phyloP scores from a whole-genome alignment of 2,888 invertebrate genomes.

The Chloromyia formosa region DNA sequence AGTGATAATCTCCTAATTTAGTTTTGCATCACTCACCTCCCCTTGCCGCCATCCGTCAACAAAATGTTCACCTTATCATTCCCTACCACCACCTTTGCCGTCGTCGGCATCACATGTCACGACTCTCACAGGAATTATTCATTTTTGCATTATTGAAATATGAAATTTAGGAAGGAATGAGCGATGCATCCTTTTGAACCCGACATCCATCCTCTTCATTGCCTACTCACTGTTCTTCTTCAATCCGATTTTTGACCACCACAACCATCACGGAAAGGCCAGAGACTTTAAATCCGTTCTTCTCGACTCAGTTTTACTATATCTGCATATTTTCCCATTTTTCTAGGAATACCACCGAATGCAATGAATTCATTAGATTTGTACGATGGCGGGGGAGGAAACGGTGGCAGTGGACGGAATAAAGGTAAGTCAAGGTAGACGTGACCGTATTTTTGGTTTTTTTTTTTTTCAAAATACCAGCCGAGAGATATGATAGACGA shows the following conservation, averaged over 20 bases:
- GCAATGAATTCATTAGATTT: slow-evolving; percentile 63
- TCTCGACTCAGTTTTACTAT: slow-evolving; percentile 22
- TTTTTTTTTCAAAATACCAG: too few species aligned
- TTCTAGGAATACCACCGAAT: slow-evolving; percentile 62
- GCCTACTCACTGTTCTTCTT: not conserved
- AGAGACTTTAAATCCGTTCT: too few species aligned
- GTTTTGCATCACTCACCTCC: not conserved
- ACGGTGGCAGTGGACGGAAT: slow-evolving; percentile 53
- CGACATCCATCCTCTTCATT: not conserved
- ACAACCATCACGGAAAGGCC: not conserved
- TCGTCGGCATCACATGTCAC: slow-evolving; percentile 32
- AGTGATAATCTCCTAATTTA: not conserved
- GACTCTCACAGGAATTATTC: slow-evolving; percentile 31
- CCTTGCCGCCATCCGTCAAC: not conserved
- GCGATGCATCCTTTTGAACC: not conserved
- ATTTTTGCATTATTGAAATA: slow-evolving; percentile 36
- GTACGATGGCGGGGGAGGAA: slow-evolving; percentile 54
- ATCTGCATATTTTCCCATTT: slow-evolving; percentile 21
- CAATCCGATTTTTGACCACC: not conserved
- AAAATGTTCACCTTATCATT: not conserved
- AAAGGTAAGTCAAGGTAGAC: slow-evolving; percentile 58
- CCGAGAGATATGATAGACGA: too few species aligned
- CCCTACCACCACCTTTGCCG: not conserved
- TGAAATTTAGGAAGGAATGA: slow-evolving; percentile 31
- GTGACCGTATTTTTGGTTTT: not conserved